Base-by-base conservation (phyloP, 2,888 invertebrate species). In the Dryobota labecula region DNA sequence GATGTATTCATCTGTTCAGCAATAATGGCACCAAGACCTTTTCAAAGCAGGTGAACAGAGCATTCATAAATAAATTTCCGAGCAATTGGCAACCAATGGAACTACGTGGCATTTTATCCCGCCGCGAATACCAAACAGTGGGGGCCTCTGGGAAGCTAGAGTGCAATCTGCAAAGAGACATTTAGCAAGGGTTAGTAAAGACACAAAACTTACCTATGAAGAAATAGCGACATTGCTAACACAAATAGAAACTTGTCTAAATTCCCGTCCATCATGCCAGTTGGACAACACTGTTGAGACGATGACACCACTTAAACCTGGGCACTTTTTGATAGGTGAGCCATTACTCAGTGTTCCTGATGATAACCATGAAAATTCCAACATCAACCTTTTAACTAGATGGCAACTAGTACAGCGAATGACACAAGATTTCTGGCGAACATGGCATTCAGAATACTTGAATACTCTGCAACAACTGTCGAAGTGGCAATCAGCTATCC, bases 361-460 rank as follows among this genome's bases (percentile, higher is more conserved):
- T 49, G 2, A 38, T 43, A 3, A 8, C 15, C 65, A 73, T 38
- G 63, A 73, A 53, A 27, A 57, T 1, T 33, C 41, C 45, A 58
- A 53, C 4, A 54, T 73, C 27, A 63, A 30, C 36, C 60, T 73
- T 1, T 49, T 65, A 60, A 72, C 73, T 20, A 77, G 85, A 60
- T 87, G 86, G 86, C 84, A 85, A 57, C 38, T 85, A 3, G 60
- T 82, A 7, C 86, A 86, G 65, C 78, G 70, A 51, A 81, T 82
- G 79, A 80, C 78, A 7, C 83, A 86, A 71, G 76, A 84, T 57
- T 86, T 88, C 58, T 85, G 85, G 85, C 70, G 53, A 13, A 71
- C 73, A 70, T 87, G 87, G 87, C 70, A 70, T 15, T 60, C 73
- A 27, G 86, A 87, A 49, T 86, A 87, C 65, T 70, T 87, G 0